Evolutionary conservation across 1,140 invertebrate species (phyloP).

Genomic region (Pinna nobilis): DNA sequence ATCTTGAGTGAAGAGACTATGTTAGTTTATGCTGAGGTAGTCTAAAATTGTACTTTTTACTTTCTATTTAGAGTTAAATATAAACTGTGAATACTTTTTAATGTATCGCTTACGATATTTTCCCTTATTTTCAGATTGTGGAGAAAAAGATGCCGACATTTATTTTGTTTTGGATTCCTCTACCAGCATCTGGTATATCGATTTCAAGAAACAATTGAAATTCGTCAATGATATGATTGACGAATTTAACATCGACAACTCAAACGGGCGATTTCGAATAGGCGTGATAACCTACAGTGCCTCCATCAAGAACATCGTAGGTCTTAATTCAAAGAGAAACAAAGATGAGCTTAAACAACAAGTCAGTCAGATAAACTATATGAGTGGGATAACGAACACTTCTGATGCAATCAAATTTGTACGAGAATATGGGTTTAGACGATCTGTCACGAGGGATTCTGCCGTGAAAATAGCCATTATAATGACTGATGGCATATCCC

Average conservation of each 20-base stretch:
- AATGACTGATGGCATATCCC: slow-evolving; percentile 66
- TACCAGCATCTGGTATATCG: slow-evolving; percentile 65
- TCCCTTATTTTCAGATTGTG: slow-evolving; percentile 55
- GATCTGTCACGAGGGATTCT: slow-evolving; percentile 39
- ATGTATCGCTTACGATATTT: too few relatives aligned
- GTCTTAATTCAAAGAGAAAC: slow-evolving; percentile 46
- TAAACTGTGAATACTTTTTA: too few relatives aligned
- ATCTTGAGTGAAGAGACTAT: too few relatives aligned
- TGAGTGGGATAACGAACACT: slow-evolving; percentile 64
- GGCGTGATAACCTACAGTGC: slow-evolving; percentile 64
- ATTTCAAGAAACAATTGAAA: slow-evolving; percentile 58
- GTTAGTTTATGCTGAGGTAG: too few relatives aligned
- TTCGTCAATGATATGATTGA: slow-evolving; percentile 61
- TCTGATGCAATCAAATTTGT: slow-evolving; percentile 61
- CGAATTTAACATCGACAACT: slow-evolving; percentile 55
- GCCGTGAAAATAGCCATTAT: slow-evolving; percentile 48
- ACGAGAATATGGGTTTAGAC: slow-evolving; percentile 41
- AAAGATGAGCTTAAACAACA: slow-evolving; percentile 48
- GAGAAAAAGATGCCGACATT: slow-evolving; percentile 66
- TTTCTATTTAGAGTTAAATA: too few relatives aligned
- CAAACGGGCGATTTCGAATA: slow-evolving; percentile 51
- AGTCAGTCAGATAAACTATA: slow-evolving; percentile 54
- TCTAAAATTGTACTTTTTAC: too few relatives aligned
- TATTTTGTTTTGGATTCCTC: slow-evolving; percentile 70
- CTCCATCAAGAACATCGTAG: slow-evolving; percentile 47